Base-by-base conservation (phyloP, 2,113 vertebrate genomes). In the Tursiops truncatus region DNA sequence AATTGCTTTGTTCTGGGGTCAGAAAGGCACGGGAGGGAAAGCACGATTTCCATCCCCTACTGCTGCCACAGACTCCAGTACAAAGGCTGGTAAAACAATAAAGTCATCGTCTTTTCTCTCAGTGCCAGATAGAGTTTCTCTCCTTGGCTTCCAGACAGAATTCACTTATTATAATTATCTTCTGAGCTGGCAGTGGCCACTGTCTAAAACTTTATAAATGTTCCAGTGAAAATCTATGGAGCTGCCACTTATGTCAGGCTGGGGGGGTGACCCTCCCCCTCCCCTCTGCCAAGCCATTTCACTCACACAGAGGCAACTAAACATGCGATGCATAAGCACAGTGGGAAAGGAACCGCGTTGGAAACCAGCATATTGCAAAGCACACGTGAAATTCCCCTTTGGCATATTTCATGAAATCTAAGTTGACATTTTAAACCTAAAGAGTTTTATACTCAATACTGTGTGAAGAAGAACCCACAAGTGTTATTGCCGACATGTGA, bases 1-100 rank as follows among this genome's bases (percentile, higher is more conserved):
- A 98, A 98, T 99, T 98, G 94, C 95, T 98, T 98, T 89, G 91
- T 97, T 98, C 96, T 96, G 76, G 95, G 60, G 97, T 98, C 98
- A 97, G 98, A 98, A 97, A 98, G 65, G 94, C 97, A 81, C 7
- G 60, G 86, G 28, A 65, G n/a, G 36, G 50, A 47, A 33, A 86
- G n/a, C 5, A 65, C 0, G n/a, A 92, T 82, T 95, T 95, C 23
- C 12, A 67, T 97, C 89, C 91, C 93, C 73, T 4, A 95, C 97
- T 96, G 94, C 62, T 96, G 0, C 93, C 89, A 9, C 89, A 26
- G 85, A 89, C 96, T 96, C 70, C 96, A 96, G 79, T 15, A 38
- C 53, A 71, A 95, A 95, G 18, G 95, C 96, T 96, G 95, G 56
- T 96, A 84, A 98, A 98, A 98, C 93, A 25, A 98, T 97, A 88